Evolutionary conservation across 2,888 invertebrate genomes (phyloP), one percentile per base, ranked within the genome.

Genomic region (Clanis bilineata): DNA sequence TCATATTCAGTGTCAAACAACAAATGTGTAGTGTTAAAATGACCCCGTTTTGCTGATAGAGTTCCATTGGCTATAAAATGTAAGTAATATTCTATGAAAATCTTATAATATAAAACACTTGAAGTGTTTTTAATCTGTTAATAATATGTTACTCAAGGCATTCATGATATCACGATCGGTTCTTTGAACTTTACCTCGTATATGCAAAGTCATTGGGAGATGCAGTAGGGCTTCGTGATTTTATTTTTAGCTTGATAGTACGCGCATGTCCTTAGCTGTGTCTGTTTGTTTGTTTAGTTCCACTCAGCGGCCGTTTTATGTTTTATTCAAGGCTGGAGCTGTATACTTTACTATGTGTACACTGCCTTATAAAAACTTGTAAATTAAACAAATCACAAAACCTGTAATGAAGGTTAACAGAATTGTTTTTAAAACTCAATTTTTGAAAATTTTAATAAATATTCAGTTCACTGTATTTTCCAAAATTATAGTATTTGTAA

Each of bases 181-280:
- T 80, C 79, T 80, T 82, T 82, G 79, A 82, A 78, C 80, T 78
- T 77, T 67, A 64, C 65, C 66, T 18, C 47, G 23, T 23, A 51
- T 47, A 21, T 69, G 60, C 64, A 63, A 61, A 72, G 60, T 77
- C 73, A 41, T 57, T 56, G 45, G 28, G 25, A 22, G 56, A 44
- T 56, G 23, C 21, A 41, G 38, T 56, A 28, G 39, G 25, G 59
- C 39, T 59, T 51, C 51, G 32, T 51, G 22, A 56, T 43, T 59
- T 59, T 91, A 91, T 91, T 89, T 89, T 79, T 90, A 91, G 90
- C 67, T 61, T 66, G 72, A 59, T 66, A 79, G 72, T 81, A 80
- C 77, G 79, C 76, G 65, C 67, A 68, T 67, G 74, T 75, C 80
- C 75, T 71, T 68, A 73, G 72, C 68, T 73, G 74, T 66, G 71